Conservation (phyloP, 2,113 vertebrate species). For the Antennarius striatus region DNA sequence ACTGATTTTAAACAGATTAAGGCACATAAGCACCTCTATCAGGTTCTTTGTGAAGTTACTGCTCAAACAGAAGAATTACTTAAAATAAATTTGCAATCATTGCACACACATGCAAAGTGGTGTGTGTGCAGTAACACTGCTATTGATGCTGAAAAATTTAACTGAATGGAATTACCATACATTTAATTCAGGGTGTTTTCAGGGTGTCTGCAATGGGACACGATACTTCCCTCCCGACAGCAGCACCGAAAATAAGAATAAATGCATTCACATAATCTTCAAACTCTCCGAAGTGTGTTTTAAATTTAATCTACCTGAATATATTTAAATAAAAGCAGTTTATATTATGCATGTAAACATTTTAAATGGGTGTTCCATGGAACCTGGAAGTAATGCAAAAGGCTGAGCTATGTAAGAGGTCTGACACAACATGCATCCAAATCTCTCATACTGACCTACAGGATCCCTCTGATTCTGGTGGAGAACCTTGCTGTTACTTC, state of each 20-base stretch:
- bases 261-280: too few relatives aligned
- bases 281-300: too few relatives aligned
- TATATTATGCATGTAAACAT: too few relatives aligned
- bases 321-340: too few relatives aligned
- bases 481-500: slow-evolving; percentile 97
- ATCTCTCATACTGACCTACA: slow-evolving; percentile 83
- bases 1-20: slow-evolving; percentile 3
- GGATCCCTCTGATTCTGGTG: slow-evolving; percentile 97
- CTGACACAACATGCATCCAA: background rate
- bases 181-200: background rate
- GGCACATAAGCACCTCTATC: background rate
- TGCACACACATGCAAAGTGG: slow-evolving; percentile 13
- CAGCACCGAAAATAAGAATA: too few relatives aligned
- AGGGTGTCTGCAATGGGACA: too few relatives aligned
- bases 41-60: slow-evolving; percentile 8
- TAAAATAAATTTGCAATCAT: slow-evolving; percentile 24
- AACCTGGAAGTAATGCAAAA: background rate
- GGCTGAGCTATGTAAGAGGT: background rate
- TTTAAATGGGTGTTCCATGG: too few relatives aligned
- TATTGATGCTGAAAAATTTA: slow-evolving; percentile 21
- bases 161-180: slow-evolving; percentile 31
- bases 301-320: too few relatives aligned
- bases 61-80: slow-evolving; percentile 18
- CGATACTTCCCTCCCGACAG: too few relatives aligned
- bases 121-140: slow-evolving; percentile 19